Evolutionary conservation across 2,797 vertebrate genomes (phyloP).

Genomic region (Synaphobranchus kaupii): DNA sequence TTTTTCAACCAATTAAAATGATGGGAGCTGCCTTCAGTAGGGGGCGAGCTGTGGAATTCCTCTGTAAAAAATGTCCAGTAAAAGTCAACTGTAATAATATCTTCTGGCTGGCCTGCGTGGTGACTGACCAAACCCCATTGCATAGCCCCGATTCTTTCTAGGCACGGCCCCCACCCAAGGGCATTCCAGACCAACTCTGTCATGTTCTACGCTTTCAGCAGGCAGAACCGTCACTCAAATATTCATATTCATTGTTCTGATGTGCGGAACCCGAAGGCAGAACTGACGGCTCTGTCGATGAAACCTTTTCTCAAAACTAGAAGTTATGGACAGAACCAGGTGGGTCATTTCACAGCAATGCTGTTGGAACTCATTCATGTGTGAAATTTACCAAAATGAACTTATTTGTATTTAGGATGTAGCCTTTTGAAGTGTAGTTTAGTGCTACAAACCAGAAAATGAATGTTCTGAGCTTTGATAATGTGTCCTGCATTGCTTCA

Average conservation of each 20-base stretch:
- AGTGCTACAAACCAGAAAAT: neutral
- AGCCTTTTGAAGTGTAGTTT: neutral
- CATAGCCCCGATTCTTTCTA: slow-evolving; percentile 48
- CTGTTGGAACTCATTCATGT: neutral
- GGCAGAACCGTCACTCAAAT: neutral
- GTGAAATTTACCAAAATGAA: neutral
- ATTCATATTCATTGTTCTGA: neutral
- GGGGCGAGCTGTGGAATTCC: slow-evolving; percentile 9
- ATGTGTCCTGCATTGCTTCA: slow-evolving; percentile 2
- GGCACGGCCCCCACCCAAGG: neutral
- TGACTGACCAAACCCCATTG: slow-evolving; percentile 31
- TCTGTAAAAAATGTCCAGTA: slow-evolving; percentile 12
- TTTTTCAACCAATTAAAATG: slow-evolving; percentile 8
- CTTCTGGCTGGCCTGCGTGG: neutral
- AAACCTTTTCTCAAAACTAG: neutral
- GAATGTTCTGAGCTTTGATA: neutral
- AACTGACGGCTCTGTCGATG: neutral
- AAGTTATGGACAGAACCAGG: neutral
- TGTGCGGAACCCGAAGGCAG: neutral
- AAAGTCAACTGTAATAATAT: slow-evolving; percentile 14
- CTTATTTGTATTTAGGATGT: neutral
- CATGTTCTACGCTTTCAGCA: neutral
- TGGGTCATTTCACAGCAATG: neutral
- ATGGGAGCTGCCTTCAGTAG: neutral
- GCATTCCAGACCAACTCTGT: neutral